phyloP scores from a whole-genome alignment of 2,888 invertebrate genomes.

The Xylota sylvarum region DNA sequence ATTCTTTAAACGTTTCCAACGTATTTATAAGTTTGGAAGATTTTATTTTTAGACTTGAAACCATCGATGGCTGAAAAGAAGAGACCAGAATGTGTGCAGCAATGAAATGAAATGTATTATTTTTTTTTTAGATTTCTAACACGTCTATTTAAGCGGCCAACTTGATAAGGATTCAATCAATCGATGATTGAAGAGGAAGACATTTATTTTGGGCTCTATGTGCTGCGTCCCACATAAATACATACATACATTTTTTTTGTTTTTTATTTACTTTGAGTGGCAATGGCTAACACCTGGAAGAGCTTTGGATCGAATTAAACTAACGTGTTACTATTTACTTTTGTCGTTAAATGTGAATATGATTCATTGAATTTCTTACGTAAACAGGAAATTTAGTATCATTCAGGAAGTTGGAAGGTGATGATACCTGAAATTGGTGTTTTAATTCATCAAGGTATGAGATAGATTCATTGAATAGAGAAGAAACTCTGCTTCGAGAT shows the following conservation, averaged over 20 bases:
- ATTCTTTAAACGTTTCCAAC: background rate
- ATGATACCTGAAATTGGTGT: background rate
- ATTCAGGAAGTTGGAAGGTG: background rate
- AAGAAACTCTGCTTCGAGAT: too few relatives aligned
- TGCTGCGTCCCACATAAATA: constrained; percentile 5
- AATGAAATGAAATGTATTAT: background rate
- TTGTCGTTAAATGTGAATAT: background rate
- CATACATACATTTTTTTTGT: background rate
- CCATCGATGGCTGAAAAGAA: background rate
- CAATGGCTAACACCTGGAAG: background rate
- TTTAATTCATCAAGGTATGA: too few relatives aligned
- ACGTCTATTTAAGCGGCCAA: background rate
- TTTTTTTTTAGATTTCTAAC: background rate
- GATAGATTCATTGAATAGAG: too few relatives aligned
- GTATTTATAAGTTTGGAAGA: constrained; percentile 13
- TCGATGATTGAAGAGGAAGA: constrained; percentile 6
- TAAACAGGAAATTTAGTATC: background rate
- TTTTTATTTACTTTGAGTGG: background rate
- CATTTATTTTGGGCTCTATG: background rate
- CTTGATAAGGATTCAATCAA: constrained; percentile 7
- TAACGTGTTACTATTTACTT: background rate
- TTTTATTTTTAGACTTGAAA: constrained; percentile 14
- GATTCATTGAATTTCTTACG: background rate
- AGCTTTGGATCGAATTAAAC: background rate
- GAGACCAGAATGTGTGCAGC: background rate